These are phyloP conservation scores for Conomelus anceps DNA, from an alignment of 2,888 invertebrate genomes.

Conservation along the genomic window DNA sequence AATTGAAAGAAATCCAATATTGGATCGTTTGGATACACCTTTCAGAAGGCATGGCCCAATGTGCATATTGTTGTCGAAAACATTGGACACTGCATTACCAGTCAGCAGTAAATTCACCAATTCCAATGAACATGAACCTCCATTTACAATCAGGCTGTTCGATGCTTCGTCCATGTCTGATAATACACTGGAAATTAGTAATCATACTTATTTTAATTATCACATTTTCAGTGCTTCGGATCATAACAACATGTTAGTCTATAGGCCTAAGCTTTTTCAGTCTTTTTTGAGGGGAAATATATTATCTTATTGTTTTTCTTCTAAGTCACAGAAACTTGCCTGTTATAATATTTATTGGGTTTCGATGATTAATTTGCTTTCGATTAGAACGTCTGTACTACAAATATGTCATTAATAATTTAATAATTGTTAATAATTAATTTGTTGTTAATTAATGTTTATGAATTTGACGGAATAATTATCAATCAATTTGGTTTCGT, in stretches of 20 bases:
- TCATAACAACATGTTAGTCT: neutral
- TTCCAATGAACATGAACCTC: constrained; percentile 24
- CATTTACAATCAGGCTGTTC: constrained; percentile 19
- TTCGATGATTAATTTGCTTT: no score
- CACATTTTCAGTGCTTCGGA: neutral
- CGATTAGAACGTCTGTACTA: no score
- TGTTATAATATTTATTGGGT: no score
- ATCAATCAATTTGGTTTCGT: no score
- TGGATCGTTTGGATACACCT: constrained; percentile 24
- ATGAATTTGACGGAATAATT: no score
- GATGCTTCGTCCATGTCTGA: constrained; percentile 27
- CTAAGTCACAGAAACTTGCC: no score
- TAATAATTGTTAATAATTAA: no score
- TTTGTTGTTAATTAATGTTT: no score
- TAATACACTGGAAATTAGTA: constrained; percentile 17
- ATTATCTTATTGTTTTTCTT: no score
- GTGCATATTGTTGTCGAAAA: constrained; percentile 27
- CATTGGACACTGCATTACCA: constrained; percentile 28
- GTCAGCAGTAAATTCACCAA: constrained; percentile 26
- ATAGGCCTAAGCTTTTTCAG: no score
- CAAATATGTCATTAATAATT: no score
- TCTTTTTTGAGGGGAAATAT: no score
- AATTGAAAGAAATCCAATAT: constrained; percentile 27
- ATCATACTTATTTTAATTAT: neutral
- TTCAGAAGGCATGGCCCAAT: constrained; percentile 20